These are phyloP conservation scores for Leptinotarsa undecemlineata DNA, from an alignment of 1,140 invertebrate species.

Conservation along the genomic window DNA sequence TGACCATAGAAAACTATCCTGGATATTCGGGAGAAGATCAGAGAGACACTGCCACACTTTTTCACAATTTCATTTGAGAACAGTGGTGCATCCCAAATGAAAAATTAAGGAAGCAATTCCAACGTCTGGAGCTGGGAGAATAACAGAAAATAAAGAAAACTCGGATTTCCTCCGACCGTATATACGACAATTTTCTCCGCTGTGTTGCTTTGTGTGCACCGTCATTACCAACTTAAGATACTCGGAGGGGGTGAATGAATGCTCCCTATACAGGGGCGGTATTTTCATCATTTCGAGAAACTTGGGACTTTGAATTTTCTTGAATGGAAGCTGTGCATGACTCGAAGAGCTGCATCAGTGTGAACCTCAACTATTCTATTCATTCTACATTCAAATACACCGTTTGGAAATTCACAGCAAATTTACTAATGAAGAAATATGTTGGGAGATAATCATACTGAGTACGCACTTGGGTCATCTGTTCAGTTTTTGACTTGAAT, in stretches of 20 bases:
- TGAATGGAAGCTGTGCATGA: no score
- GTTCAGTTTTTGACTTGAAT: no score
- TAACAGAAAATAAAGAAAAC: slow-evolving; percentile 22
- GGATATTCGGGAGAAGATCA: no score
- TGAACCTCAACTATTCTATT: no score
- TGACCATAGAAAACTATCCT: no score
- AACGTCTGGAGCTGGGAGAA: neutral
- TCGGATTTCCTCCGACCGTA: slow-evolving; percentile 16
- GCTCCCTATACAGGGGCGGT: neutral
- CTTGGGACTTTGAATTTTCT: neutral
- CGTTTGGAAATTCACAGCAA: no score
- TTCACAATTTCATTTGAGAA: slow-evolving; percentile 1
- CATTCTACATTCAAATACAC: no score
- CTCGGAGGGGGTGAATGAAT: slow-evolving; percentile 3
- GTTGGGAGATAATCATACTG: no score
- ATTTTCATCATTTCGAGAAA: neutral
- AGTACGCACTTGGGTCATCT: no score
- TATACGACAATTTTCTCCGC: slow-evolving; percentile 24
- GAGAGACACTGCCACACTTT: no score
- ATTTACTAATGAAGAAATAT: no score
- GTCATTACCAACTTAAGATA: slow-evolving; percentile 22
- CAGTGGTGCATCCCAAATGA: slow-evolving; percentile 7
- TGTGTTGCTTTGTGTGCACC: slow-evolving; percentile 18
- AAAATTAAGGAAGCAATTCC: slow-evolving; percentile 5
- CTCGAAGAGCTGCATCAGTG: no score